A percentile compares a stretch with the other conserved stretches of the same genome.
Conservation (phyloP, 2,888 invertebrate species). For the Ypsolopha scabrella region DNA sequence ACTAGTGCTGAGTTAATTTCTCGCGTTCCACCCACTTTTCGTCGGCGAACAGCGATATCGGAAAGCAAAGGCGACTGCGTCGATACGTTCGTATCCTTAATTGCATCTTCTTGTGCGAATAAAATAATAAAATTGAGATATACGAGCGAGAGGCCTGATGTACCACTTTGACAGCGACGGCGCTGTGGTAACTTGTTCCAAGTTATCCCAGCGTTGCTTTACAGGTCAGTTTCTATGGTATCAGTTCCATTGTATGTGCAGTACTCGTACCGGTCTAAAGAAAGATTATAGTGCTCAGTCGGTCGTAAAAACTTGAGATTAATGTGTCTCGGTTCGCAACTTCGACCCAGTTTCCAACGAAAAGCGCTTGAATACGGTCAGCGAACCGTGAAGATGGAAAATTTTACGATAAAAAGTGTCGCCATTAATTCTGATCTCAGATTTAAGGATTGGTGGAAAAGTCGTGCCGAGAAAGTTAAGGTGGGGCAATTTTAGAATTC, state of each 20-base stretch:
- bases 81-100: constrained; percentile 43
- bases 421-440: no score
- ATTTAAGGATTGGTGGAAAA: background rate
- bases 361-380: no score
- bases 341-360: no score
- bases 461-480: constrained; percentile 3
- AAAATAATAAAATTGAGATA: constrained; percentile 6
- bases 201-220: no score
- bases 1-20: constrained; percentile 25
- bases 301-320: no score
- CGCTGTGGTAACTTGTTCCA: background rate
- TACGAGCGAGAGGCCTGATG: background rate
- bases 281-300: no score
- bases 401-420: no score
- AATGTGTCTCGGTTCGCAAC: no score
- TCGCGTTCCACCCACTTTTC: constrained; percentile 38
- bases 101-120: constrained; percentile 30
- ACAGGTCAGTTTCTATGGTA: background rate
- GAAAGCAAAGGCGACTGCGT: constrained; percentile 19
- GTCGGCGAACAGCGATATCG: constrained; percentile 23
- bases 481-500: constrained; percentile 42
- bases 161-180: background rate
- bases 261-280: no score
- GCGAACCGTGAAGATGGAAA: no score
- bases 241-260: no score